A percentile compares a stretch with the other conserved stretches of the same genome.
Conservation (phyloP, 2,113 vertebrate genomes). For the Psittacula cyanocephala region DNA sequence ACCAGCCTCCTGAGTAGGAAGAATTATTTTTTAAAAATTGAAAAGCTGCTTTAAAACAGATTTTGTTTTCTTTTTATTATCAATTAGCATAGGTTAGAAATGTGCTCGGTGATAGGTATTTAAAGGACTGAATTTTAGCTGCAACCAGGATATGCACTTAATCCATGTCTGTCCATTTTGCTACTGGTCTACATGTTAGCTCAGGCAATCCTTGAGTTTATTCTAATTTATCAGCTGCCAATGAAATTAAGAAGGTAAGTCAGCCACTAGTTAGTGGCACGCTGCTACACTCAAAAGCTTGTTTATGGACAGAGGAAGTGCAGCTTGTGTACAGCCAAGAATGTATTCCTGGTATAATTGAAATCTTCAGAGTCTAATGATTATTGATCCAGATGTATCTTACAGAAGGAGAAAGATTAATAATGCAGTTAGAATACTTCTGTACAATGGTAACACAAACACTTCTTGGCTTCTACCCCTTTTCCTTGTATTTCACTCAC, state of each 20-base stretch:
- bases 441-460: not conserved
- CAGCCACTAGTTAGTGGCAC: not conserved
- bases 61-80: not conserved
- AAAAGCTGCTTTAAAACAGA: not conserved
- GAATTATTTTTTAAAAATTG: not conserved
- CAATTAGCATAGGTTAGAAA: not conserved
- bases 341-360: not conserved
- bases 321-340: not conserved
- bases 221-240: not conserved
- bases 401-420: not conserved
- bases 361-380: not conserved
- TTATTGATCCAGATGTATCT: not conserved
- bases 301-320: not conserved
- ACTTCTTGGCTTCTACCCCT: not conserved
- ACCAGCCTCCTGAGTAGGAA: not conserved
- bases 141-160: not conserved
- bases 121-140: not conserved
- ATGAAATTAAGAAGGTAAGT: not conserved
- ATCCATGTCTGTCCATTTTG: not conserved
- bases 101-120: not conserved
- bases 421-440: not conserved
- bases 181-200: not conserved
- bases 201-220: not conserved
- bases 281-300: not conserved
- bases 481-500: not conserved